phyloP scores from a whole-genome alignment of 2,888 invertebrate species.

The Meghimatium bilineatum region DNA sequence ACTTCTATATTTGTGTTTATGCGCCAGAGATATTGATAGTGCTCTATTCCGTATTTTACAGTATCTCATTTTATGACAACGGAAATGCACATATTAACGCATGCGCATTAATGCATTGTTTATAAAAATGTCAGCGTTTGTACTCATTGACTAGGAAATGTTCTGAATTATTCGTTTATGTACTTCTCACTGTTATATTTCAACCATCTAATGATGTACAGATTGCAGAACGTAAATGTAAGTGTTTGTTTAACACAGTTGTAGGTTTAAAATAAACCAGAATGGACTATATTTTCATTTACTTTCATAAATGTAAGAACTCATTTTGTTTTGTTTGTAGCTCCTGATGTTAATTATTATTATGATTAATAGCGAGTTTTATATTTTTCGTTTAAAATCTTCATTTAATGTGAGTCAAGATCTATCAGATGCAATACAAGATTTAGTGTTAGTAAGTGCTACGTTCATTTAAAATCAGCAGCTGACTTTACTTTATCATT shows the following conservation, averaged over 20 bases:
- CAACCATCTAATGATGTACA: neutral
- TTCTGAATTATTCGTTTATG: neutral
- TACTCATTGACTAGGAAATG: slow-evolving; percentile 18
- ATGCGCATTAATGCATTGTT: slow-evolving; percentile 53
- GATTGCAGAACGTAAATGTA: neutral
- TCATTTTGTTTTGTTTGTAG: too few species aligned
- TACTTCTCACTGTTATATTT: neutral
- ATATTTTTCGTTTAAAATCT: too few species aligned
- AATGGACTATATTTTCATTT: neutral
- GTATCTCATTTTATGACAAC: slow-evolving; percentile 25
- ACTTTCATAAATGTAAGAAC: neutral
- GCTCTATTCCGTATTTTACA: neutral
- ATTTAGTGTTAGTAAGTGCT: too few species aligned
- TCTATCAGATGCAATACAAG: too few species aligned
- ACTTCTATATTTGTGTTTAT: too few species aligned
- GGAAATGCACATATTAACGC: slow-evolving; percentile 34
- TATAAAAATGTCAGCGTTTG: slow-evolving; percentile 52
- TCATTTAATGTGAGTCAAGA: too few species aligned
- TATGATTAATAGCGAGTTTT: neutral
- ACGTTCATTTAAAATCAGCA: too few species aligned
- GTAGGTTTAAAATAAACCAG: neutral
- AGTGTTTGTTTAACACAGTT: neutral
- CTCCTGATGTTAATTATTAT: neutral
- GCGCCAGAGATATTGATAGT: too few species aligned
- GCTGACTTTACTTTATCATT: too few species aligned